Percentiles rank a stretch among this genome's conserved stretches.
These are phyloP conservation scores for Ictalurus furcatus DNA, from an alignment of 2,113 vertebrate genomes.

Conservation along the genomic window DNA sequence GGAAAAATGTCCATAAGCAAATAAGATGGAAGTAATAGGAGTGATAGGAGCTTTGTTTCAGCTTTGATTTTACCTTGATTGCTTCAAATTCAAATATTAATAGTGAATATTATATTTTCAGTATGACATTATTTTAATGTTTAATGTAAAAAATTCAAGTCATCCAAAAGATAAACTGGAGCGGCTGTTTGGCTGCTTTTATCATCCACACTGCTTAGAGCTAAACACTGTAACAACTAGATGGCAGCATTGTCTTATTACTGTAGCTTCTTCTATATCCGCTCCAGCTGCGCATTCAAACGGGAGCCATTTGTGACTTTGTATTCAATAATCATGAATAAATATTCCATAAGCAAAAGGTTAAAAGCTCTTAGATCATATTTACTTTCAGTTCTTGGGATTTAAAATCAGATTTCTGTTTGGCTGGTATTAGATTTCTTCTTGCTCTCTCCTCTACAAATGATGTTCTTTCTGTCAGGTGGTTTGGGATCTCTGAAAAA, in stretches of 20 bases:
- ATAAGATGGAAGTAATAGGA: neutral
- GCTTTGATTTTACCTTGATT: neutral
- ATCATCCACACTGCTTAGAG: neutral
- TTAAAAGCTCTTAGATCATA: constrained; percentile 43
- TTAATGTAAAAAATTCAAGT: neutral
- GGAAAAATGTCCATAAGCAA: neutral
- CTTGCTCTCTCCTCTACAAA: neutral
- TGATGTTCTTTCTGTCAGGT: constrained; percentile 66
- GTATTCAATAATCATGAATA: constrained; percentile 57
- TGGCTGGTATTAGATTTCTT: constrained; percentile 35
- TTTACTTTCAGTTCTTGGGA: constrained; percentile 38
- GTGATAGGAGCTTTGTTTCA: neutral
- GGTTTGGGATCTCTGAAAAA: constrained; percentile 81
- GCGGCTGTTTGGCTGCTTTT: neutral
- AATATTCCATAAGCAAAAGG: constrained; percentile 53
- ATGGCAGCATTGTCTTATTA: constrained; percentile 58
- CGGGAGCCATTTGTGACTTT: constrained; percentile 40
- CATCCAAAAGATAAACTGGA: neutral
- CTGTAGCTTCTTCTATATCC: constrained; percentile 24
- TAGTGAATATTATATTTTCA: neutral
- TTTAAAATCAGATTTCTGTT: constrained; percentile 37
- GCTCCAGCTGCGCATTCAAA: constrained; percentile 19
- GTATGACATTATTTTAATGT: neutral
- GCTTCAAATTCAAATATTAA: neutral
- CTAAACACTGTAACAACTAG: constrained; percentile 48